phyloP scores from a whole-genome alignment of 2,797 vertebrate species.

The Arnoldichthys spilopterus region DNA sequence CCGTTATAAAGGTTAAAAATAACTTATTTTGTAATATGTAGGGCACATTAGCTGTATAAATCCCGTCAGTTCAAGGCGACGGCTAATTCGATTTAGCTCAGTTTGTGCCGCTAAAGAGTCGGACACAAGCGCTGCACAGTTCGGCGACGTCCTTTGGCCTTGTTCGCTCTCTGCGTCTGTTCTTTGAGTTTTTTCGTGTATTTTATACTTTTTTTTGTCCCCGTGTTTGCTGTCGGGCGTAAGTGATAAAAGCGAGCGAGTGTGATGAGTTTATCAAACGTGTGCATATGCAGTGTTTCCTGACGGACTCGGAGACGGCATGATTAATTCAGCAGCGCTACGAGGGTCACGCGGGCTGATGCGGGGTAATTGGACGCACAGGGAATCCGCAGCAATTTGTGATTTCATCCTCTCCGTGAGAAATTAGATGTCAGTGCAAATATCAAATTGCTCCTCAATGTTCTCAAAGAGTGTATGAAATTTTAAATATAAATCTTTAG shows the following conservation, averaged over 20 bases:
- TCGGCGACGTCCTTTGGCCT: too few relatives aligned
- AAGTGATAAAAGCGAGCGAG: slow-evolving; percentile 73
- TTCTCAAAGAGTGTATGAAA: slow-evolving; percentile 86
- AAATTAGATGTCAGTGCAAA: slow-evolving; percentile 88
- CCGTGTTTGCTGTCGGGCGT: slow-evolving; percentile 75
- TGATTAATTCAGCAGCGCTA: slow-evolving; percentile 86
- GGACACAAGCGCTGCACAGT: too few relatives aligned
- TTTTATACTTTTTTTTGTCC: slow-evolving; percentile 15
- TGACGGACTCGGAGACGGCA: slow-evolving; percentile 66
- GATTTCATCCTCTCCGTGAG: slow-evolving; percentile 83
- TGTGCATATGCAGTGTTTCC: slow-evolving; percentile 77
- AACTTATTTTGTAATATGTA: background rate
- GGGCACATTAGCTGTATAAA: background rate
- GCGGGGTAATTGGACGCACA: slow-evolving; percentile 84
- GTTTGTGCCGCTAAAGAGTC: too few relatives aligned
- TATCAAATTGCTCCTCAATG: slow-evolving; percentile 85
- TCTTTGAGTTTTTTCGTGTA: background rate
- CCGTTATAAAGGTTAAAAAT: background rate
- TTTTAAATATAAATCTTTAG: slow-evolving; percentile 84
- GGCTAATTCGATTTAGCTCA: too few relatives aligned
- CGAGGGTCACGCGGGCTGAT: slow-evolving; percentile 85
- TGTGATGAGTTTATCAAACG: slow-evolving; percentile 85
- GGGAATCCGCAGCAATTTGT: slow-evolving; percentile 86
- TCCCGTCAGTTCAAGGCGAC: background rate
- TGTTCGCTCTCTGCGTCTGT: background rate